Evolutionary conservation across 37 sponge, comb jelly and placozoan genomes (phyloP).

Genomic region (Petrosia ficiformis): DNA sequence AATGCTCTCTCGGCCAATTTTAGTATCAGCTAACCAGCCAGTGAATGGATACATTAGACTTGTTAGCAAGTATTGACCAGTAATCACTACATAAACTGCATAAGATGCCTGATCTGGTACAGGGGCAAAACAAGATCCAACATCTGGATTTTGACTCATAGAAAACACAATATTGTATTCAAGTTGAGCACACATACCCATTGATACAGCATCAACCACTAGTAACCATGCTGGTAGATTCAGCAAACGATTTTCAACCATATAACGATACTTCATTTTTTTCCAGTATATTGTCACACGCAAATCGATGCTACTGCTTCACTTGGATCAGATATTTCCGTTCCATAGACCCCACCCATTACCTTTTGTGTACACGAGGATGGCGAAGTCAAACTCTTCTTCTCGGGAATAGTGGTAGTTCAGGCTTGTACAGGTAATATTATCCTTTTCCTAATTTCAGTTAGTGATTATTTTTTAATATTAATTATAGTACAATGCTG

Average conservation of each 20-base stretch:
- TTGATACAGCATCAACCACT: background rate
- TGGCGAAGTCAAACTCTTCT: too few relatives aligned
- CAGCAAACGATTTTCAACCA: background rate
- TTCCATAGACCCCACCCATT: too few relatives aligned
- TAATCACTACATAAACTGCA: background rate
- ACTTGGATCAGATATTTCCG: too few relatives aligned
- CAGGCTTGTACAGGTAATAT: too few relatives aligned
- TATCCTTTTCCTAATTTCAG: too few relatives aligned
- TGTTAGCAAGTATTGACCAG: background rate
- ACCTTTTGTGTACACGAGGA: too few relatives aligned
- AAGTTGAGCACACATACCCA: background rate
- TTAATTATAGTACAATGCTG: too few relatives aligned
- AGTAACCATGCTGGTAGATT: background rate
- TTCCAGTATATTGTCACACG: too few relatives aligned
- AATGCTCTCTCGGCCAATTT: background rate
- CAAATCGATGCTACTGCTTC: too few relatives aligned
- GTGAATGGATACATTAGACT: background rate
- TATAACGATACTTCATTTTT: background rate
- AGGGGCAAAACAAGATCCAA: background rate
- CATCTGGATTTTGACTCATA: background rate
- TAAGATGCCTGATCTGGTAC: background rate
- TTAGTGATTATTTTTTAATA: too few relatives aligned
- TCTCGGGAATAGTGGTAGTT: too few relatives aligned
- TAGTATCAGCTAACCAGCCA: conserved; percentile 5
- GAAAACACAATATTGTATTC: background rate